Conservation (phyloP, 2,113 vertebrate species). For the Brachirus orientalis region DNA sequence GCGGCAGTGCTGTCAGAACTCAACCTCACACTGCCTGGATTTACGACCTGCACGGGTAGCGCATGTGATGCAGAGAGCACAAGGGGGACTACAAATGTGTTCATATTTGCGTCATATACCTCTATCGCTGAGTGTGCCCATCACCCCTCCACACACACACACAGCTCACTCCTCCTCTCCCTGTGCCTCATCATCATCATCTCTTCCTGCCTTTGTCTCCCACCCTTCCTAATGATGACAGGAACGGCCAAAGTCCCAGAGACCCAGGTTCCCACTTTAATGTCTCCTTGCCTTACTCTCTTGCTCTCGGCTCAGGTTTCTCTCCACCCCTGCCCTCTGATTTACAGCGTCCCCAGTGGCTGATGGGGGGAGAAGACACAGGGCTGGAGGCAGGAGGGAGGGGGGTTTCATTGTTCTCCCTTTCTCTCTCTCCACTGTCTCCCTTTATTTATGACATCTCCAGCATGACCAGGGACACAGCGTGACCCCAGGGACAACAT, state of each 20-base stretch:
- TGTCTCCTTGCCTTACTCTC: constrained; percentile 63
- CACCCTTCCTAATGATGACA: constrained; percentile 59
- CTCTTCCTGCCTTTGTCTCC: constrained; percentile 63
- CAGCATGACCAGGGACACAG: constrained; percentile 59
- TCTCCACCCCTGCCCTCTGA: constrained; percentile 61
- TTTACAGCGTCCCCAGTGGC: constrained; percentile 73
- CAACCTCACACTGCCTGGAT: constrained; percentile 36
- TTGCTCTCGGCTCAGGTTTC: constrained; percentile 65
- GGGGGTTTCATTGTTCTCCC: constrained; percentile 61
- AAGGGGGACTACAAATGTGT: constrained; percentile 3
- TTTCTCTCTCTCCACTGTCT: constrained; percentile 56
- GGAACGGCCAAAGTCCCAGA: constrained; percentile 23
- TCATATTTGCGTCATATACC: constrained; percentile 22
- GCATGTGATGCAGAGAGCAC: constrained; percentile 5
- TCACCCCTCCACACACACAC: neutral
- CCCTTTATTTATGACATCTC: constrained; percentile 76
- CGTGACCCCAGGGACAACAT: constrained; percentile 58
- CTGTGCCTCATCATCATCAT: constrained; percentile 9
- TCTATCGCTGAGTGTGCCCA: neutral
- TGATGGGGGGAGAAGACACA: constrained; percentile 45
- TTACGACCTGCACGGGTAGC: constrained; percentile 31
- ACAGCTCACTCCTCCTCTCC: no score
- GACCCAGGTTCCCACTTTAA: constrained; percentile 66
- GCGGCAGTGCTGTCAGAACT: constrained; percentile 44
- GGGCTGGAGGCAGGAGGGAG: constrained; percentile 20